phyloP scores from a whole-genome alignment of 2,888 invertebrate species.

The Pycnomerus fuliginosus region DNA sequence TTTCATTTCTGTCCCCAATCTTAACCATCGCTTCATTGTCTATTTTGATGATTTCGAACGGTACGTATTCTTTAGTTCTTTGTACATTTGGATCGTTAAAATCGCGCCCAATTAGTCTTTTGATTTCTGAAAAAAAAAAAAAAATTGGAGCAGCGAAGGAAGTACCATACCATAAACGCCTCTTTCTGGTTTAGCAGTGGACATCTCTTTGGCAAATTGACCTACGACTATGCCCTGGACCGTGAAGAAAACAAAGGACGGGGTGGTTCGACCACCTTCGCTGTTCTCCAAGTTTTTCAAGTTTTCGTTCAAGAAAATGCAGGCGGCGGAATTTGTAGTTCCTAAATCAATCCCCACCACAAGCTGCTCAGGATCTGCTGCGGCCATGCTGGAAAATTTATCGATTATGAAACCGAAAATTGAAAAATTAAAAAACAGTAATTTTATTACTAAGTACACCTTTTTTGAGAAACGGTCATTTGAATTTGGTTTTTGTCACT shows the following conservation, averaged over 20 bases:
- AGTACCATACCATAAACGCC: not conserved
- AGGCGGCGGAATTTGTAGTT: not conserved
- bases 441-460: too few relatives aligned
- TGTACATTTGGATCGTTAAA: not conserved
- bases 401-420: too few relatives aligned
- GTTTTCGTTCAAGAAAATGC: not conserved
- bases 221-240: not conserved
- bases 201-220: not conserved
- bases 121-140: not conserved
- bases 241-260: not conserved
- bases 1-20: not conserved
- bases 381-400: too few relatives aligned
- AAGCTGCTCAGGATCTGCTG: too few relatives aligned
- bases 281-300: not conserved
- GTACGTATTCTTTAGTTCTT: not conserved
- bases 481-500: too few relatives aligned
- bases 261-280: not conserved
- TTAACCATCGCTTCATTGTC: not conserved
- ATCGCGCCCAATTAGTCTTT: too few relatives aligned
- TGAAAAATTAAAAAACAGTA: too few relatives aligned
- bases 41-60: not conserved
- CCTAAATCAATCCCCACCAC: constrained; percentile 1
- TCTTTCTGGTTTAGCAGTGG: not conserved
- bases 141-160: not conserved
- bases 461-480: too few relatives aligned